Percentiles rank a stretch among this genome's conserved stretches.
Evolutionary conservation across 2,113 vertebrate species (phyloP).

Genomic region (Lethenteron reissneri): DNA sequence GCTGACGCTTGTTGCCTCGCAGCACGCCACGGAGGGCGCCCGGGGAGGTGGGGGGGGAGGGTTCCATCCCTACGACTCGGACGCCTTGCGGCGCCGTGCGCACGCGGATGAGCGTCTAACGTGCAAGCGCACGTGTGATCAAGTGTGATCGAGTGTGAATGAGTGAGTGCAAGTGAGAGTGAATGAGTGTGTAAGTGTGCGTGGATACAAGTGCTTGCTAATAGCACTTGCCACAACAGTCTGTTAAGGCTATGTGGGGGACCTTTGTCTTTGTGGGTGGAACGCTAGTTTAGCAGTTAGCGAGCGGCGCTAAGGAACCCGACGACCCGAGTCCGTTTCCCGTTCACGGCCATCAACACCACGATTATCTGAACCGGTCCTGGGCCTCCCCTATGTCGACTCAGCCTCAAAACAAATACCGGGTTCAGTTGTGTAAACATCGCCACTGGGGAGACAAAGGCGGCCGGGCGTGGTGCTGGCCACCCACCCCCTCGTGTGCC

Average conservation of each 20-base stretch:
- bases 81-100: background rate
- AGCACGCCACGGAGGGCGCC: background rate
- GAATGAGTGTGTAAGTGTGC: background rate
- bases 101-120: background rate
- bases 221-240: background rate
- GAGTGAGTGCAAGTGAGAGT: background rate
- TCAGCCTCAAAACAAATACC: too few relatives aligned
- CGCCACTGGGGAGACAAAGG: too few relatives aligned
- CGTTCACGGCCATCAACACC: background rate
- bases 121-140: background rate
- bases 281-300: background rate
- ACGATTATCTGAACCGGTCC: background rate
- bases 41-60: background rate
- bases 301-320: background rate
- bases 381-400: too few relatives aligned
- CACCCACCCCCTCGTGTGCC: too few relatives aligned
- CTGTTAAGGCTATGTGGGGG: background rate
- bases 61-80: background rate
- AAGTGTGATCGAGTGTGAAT: background rate
- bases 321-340: background rate
- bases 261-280: background rate
- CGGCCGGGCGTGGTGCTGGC: too few relatives aligned
- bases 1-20: background rate
- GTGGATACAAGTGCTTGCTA: background rate
- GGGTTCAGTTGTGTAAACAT: too few relatives aligned